Base-by-base conservation (phyloP, 1,140 invertebrate genomes). In the Cyrtorhinus lividipennis region DNA sequence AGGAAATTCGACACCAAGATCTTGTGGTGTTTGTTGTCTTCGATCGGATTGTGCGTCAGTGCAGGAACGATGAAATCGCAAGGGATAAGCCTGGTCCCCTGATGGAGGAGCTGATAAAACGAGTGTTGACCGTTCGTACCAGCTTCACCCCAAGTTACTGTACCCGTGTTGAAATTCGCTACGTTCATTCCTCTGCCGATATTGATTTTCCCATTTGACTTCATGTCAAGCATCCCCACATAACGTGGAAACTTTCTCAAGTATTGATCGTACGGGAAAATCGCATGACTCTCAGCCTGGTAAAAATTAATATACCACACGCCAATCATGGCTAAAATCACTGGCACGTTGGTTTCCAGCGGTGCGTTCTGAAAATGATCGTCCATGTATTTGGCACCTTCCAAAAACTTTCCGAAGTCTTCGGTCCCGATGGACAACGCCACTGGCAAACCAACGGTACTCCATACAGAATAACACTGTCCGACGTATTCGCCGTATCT, bases 401-500 rank as follows among this genome's bases (percentile, higher is more conserved):
- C 83, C 23, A 98, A 76, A 15, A 99, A 77, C 69, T 91, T 82
- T 73, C 90, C 84, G 79, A 98, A 99, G 75, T 98, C 97, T 44
- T 96, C 90, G 74, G 88, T 97, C 25, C 95, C 95, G 74, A 99
- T 86, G 64, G 88, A 85, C 8, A 98, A 77, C 24, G 87, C 88
- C 74, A 99, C 97, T 2, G 95, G 96, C 5, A 99, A 76, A 46
- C 97, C 95, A 77, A 99, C 98, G 3, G 96, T 95, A 0, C 95
- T 98, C 95, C 95, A 99, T 1, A 98, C 76, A 0, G 95, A 98
- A 73, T 96, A 97, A n/a, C 64, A 83, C 67, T 95, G 97, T 58
- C 96, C 96, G 64, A 99, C 96, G 94, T 95, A 99, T 77, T 99
- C 96, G 96, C 97, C 99, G 75, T 99, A 99, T 56, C 87, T 94